These are phyloP conservation scores for Parnassius mnemosyne DNA, from an alignment of 2,888 invertebrate genomes.

Conservation along the genomic window DNA sequence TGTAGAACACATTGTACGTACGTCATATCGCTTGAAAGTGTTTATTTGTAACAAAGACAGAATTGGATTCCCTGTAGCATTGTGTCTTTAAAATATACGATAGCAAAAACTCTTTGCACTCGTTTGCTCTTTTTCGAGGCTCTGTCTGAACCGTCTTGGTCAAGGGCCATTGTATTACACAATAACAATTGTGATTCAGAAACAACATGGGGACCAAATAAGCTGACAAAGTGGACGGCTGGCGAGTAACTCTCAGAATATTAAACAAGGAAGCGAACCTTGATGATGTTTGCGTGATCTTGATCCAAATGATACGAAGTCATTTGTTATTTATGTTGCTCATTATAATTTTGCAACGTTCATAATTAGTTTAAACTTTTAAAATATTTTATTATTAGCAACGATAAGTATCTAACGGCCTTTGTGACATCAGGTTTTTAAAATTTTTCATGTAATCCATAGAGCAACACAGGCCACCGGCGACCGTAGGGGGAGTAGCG, in stretches of 20 bases:
- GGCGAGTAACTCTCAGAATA: constrained; percentile 51
- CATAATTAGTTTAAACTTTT: neutral
- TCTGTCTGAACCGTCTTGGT: constrained; percentile 30
- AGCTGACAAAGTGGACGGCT: constrained; percentile 52
- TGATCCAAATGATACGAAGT: constrained; percentile 47
- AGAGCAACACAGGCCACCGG: too few species aligned
- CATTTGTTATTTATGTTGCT: constrained; percentile 25
- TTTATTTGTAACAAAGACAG: constrained; percentile 35
- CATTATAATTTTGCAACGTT: constrained; percentile 16
- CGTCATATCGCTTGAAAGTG: constrained; percentile 28
- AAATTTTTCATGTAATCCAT: too few species aligned
- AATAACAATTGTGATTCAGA: constrained; percentile 65
- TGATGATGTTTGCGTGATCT: constrained; percentile 48
- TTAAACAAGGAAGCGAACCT: constrained; percentile 52
- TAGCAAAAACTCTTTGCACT: constrained; percentile 22
- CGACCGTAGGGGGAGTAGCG: too few species aligned
- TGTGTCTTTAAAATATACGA: constrained; percentile 33
- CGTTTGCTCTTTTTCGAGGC: constrained; percentile 10
- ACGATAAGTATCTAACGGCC: too few species aligned
- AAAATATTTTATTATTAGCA: too few species aligned
- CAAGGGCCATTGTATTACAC: constrained; percentile 56
- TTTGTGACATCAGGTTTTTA: too few species aligned
- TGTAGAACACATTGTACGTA: constrained; percentile 20
- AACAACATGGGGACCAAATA: constrained; percentile 63
- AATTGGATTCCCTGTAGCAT: constrained; percentile 39